phyloP scores from a whole-genome alignment of 2,888 invertebrate genomes.

The Ectobius pallidus region DNA sequence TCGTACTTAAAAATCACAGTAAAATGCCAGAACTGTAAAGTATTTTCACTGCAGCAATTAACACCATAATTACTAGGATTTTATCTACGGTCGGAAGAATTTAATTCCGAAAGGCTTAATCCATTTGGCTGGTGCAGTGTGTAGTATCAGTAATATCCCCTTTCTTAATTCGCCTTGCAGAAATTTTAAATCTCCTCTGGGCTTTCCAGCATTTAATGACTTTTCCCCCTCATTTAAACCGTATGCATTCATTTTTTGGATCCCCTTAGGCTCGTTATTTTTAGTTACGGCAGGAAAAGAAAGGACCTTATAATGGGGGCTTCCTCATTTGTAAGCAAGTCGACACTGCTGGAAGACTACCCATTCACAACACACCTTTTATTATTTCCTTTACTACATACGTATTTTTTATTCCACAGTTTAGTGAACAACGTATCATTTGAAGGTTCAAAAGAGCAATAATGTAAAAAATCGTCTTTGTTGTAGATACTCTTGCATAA shows the following conservation, averaged over 20 bases:
- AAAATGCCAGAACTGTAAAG: no score
- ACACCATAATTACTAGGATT: no score
- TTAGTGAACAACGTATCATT: no score
- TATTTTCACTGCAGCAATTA: no score
- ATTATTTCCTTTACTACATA: background rate
- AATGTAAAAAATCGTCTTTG: no score
- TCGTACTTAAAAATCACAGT: no score
- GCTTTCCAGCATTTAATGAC: background rate
- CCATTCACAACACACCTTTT: background rate
- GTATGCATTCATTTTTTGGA: constrained; percentile 6
- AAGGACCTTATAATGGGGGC: background rate
- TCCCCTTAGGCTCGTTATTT: constrained; percentile 3
- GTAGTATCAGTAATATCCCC: background rate
- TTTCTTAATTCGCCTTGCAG: background rate
- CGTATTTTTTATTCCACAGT: no score
- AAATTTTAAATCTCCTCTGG: background rate
- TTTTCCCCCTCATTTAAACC: background rate
- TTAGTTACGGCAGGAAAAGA: background rate
- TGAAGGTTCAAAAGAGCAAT: no score
- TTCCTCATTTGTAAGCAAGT: constrained; percentile 4
- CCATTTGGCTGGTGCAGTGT: no score
- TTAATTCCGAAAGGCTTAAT: no score
- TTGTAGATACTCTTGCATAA: no score
- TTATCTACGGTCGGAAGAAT: no score
- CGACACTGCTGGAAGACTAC: constrained; percentile 3